phyloP scores from a whole-genome alignment of 2,797 vertebrate genomes.

The Arnoldichthys spilopterus region DNA sequence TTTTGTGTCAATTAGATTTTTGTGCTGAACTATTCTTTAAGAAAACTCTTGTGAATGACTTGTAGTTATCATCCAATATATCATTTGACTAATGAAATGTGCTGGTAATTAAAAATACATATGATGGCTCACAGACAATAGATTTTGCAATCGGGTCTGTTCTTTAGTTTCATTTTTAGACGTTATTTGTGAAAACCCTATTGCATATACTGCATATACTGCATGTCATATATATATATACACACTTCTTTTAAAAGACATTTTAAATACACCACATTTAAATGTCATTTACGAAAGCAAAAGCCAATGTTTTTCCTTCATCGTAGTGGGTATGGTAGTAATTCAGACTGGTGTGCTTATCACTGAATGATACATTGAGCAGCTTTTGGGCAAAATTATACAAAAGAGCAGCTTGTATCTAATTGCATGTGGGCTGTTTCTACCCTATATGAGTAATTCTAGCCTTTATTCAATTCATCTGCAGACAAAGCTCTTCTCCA shows the following conservation, averaged over 20 bases:
- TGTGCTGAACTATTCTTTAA: too few relatives aligned
- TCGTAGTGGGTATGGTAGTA: conserved; percentile 6
- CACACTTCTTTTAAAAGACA: neutral
- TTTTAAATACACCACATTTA: neutral
- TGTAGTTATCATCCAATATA: too few relatives aligned
- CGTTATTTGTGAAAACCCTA: too few relatives aligned
- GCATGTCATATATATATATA: neutral
- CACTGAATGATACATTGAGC: conserved; percentile 45
- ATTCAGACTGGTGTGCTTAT: conserved; percentile 35
- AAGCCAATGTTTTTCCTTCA: neutral
- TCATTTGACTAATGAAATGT: too few relatives aligned
- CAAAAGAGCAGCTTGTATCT: conserved; percentile 48
- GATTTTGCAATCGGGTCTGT: too few relatives aligned
- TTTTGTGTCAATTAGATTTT: too few relatives aligned
- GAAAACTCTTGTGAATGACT: too few relatives aligned
- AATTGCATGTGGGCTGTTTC: conserved; percentile 48
- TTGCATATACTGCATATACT: too few relatives aligned
- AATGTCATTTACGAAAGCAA: neutral
- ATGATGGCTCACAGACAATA: too few relatives aligned
- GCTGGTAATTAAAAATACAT: too few relatives aligned
- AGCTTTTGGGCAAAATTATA: conserved; percentile 43
- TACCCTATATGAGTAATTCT: conserved; percentile 48
- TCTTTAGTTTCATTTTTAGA: too few relatives aligned
- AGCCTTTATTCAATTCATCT: conserved; percentile 64
- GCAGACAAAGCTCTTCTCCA: conserved; percentile 51